Conservation (phyloP, 2,888 invertebrate genomes). For the Diaphora mendica region DNA sequence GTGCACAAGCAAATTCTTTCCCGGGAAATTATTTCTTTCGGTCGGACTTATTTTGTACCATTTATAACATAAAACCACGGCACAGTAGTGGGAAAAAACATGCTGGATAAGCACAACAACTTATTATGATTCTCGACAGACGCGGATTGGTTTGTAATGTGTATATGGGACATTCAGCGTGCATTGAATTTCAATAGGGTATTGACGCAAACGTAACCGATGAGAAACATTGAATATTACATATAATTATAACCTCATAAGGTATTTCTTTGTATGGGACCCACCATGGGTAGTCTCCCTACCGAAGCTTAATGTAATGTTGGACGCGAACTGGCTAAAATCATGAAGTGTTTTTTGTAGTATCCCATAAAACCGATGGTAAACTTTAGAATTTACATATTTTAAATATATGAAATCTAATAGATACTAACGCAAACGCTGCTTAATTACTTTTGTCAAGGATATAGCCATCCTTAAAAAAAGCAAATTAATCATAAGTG, state of each 20-base stretch:
- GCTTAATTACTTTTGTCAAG: not conserved
- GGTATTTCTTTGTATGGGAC: not conserved
- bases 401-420: not conserved
- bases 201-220: constrained; percentile 31
- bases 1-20: not conserved
- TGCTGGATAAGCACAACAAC: not conserved
- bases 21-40: not conserved
- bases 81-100: constrained; percentile 1
- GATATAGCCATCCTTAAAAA: too few relatives aligned
- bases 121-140: constrained; percentile 35
- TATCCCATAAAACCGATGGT: too few relatives aligned
- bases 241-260: not conserved
- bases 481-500: too few relatives aligned
- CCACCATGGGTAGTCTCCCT: too few relatives aligned
- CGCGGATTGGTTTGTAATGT: constrained; percentile 30
- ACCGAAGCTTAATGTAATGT: too few relatives aligned
- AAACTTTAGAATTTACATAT: not conserved
- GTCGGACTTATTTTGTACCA: not conserved
- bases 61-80: not conserved
- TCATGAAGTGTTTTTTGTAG: not conserved
- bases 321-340: too few relatives aligned
- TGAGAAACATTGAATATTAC: not conserved
- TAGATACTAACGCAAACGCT: not conserved
- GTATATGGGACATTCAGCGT: constrained; percentile 29
- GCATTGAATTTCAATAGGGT: constrained; percentile 33